Evolutionary conservation across 64 coral and sea anemone species (phyloP), one percentile per base, ranked within the genome.

Genomic region (Pocillopora verrucosa): DNA sequence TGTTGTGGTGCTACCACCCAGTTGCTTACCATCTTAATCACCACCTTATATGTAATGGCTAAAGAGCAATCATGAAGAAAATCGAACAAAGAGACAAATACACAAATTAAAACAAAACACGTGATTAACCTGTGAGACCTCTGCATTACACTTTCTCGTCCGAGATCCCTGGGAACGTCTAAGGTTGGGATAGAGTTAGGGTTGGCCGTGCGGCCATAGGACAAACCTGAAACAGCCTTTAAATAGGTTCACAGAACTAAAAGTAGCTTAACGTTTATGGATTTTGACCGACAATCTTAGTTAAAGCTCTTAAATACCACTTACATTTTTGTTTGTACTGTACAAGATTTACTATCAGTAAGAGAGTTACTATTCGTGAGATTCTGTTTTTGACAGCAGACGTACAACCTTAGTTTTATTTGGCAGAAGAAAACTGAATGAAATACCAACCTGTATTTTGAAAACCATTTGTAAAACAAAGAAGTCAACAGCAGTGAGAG

Each of bases 381-480:
- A 69, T 25, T 11, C 4, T 26, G 7, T 24, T 7, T 70, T 70
- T 10, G 67, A 70, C 20, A 70, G n/a, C 67, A 70, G 11, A 70
- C 20, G 25, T n/a, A 25, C 19, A 6, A 16, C 1, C 64, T 19
- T 19, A 0, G 61, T 63, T 30, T 30, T 30, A 51, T 7, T 51
- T 3, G 41, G 41, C 41, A 51, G 63, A 70, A 70, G 22, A 70
- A 70, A 70, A 70, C 4, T 70, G n/a, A 70, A 70, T 24, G 5
- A 19, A 72, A 15, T 57, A 93, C 94, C 82, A 30, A 96, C 94
- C 87, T 76, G 91, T 89, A 36, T 94, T 92, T 3, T 91, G 92
- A 72, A 98, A 98, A 86, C 96, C 94, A 30, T 98, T 98, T 25
- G 96, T 98, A 65, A 98, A 98, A 80, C 96, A 98, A 69, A 98